Evolutionary conservation across 2,888 invertebrate genomes (phyloP), one percentile per base, ranked within the genome.

Genomic region (Leptothorax acervorum): DNA sequence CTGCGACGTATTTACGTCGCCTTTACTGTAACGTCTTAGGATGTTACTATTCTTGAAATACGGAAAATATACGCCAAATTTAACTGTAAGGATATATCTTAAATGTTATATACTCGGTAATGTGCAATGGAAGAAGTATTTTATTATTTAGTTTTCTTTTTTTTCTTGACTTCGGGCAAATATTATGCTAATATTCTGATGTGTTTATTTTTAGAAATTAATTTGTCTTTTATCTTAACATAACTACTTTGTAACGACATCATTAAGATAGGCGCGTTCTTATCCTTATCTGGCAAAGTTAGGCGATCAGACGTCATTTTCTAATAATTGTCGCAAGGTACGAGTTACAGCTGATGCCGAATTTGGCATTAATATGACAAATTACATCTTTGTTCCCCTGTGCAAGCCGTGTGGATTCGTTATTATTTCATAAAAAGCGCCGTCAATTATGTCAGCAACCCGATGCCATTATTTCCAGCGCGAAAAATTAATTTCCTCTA

Each of bases 401-500:
- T 73, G n/a, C 18, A 31, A 55, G 60, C 31, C 6, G 23, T 39
- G 45, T 23, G 23, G 23, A 60, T 57, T 70, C 42, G 78, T 71
- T 79, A 79, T 71, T 79, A 79, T 71, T 60, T 71, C 48, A 71
- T 71, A 79, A 79, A 73, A 81, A 81, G 73, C 35, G 28, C 73
- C 73, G 73, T 81, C 79, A 81, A 81, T 81, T 79, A 68, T 81
- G 48, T 68, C 62, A 70, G 81, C 68, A 62, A 68, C 79, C 39
- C 42, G 68, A 62, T 79, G 79, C 83, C 53, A 81, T 79, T 79
- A 68, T 66, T 79, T 62, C 45, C 70, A 81, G 31, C 68, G 78
- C 62, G 60, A 42, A 83, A 88, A 82, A 86, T 90, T 89, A 84
- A 90, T 90, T 89, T 88, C 28, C 78, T 42, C 53, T 85, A 85